Evolutionary conservation across 2,113 vertebrate species (phyloP), one percentile per base, ranked within the genome.

Genomic region (Thunnus maccoyii): DNA sequence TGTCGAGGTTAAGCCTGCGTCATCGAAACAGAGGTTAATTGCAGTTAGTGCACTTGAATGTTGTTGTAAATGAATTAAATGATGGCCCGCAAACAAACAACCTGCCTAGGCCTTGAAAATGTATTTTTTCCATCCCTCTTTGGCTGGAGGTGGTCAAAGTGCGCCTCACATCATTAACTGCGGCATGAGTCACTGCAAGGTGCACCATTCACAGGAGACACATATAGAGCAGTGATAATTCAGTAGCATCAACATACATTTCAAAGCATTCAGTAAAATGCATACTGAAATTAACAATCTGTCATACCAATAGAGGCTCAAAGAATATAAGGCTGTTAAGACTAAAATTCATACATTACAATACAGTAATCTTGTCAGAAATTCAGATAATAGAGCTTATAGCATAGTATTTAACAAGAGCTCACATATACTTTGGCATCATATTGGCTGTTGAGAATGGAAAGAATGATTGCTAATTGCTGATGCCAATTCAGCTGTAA

Each of bases 11-110:
- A 73, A 46, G 12, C 7, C 47, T 18, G 68, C 47, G 1, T 80
- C 48, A 69, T 65, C 80, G 56, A 78, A 80, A 54, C 15, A n/a
- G 54, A 27, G 20, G 75, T 86, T 85, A 84, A 84, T 86, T 73
- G 50, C 78, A 65, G 8, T 18, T 48, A 71, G 58, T 76, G 69
- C 61, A 68, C 52, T 81, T 75, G 27, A 72, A 70, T 82, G 73
- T 67, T 71, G 56, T 25, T 55, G 41, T 32, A 63, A 72, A 78
- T 83, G 58, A 76, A 84, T 82, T 68, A 67, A 60, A 79, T 48
- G 17, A 62, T 15, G 47, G 48, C 48, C n/a, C 32, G 47, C 64
- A 58, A 76, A 41, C 47, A 65, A 61, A 50, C 54, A 50, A 30
- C 20, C 4, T 27, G n/a, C 65, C n/a, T 61, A 73, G 62, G 41